Base-by-base conservation (phyloP, 2,888 invertebrate genomes). In the Ashinkailepas kermadecensis region DNA sequence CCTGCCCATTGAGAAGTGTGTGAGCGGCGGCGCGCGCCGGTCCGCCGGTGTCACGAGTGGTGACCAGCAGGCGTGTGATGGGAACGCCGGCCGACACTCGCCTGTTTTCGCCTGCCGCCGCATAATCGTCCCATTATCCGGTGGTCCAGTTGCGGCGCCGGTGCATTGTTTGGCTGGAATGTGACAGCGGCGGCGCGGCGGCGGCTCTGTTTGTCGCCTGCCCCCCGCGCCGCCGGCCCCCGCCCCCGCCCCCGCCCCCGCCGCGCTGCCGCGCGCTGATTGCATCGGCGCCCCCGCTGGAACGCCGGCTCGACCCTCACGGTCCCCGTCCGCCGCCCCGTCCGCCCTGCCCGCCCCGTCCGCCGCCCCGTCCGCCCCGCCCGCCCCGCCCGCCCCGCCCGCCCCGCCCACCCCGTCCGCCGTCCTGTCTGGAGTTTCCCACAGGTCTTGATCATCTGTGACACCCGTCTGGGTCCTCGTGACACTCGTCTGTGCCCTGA, bases 111-210 rank as follows among this genome's bases (percentile, higher is more conserved):
- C 70, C 39, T 13, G 12, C 12, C 4, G 70, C 39, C 70, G 70
- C 70, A 70, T 70, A 70, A 70, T 70, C 39, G 25, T 13, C 12
- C 70, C 70, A 70, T 70, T 70, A 70, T 39, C 7, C 13, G 15
- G 8, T 39, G 70, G 70, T 70, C 70, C 67, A 39, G 70, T 39
- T 70, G 7, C 13, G 70, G 12, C 12, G 70, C 39, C 70, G 64
- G 64, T n/a, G 70, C 70, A 70, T 70, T 70, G 70, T 70, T 70
- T 70, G 70, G 25, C 39, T 39, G 70, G 70, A 70, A 70, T 70
- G 70, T 70, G 70, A 70, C 70, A 15, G 70, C 70, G 70, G 39
- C 25, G 67, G 25, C 13, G 70, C 15, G 39, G 67, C 7, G 15
- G 39, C 39, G 39, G 39, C 39, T 39, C 39, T 62, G 62, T 62